Evolutionary conservation across 2,113 vertebrate species (phyloP).

Genomic region (Octodon degus): DNA sequence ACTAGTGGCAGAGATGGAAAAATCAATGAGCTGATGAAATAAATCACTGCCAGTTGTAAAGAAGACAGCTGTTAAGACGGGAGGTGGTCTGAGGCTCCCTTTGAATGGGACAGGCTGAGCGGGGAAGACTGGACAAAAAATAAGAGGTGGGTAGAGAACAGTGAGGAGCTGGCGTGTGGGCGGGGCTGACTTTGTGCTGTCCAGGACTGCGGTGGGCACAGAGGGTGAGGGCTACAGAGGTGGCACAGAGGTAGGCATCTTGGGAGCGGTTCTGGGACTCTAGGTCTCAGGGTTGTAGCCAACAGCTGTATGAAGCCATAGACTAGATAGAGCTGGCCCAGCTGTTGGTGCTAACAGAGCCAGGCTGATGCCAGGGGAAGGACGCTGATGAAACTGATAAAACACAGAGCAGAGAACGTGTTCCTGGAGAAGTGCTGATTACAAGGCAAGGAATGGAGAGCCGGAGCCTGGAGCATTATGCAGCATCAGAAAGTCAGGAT

Average conservation of each 20-base stretch:
- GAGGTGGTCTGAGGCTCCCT: neutral
- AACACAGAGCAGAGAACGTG: neutral
- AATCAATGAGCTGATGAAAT: neutral
- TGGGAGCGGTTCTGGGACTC: neutral
- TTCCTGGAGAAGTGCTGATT: neutral
- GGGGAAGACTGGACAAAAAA: rapidly evolving
- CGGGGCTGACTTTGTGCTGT: neutral
- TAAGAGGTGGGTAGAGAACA: neutral
- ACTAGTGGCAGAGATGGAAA: neutral
- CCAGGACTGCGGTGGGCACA: rapidly evolving
- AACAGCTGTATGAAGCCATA: neutral
- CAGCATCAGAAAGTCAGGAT: neutral
- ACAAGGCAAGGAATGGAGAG: neutral
- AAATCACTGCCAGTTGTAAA: neutral
- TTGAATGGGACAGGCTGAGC: too few relatives aligned
- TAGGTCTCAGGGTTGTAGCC: neutral
- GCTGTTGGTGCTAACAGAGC: neutral
- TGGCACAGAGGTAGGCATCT: neutral
- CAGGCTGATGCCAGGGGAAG: neutral
- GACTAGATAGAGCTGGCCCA: neutral
- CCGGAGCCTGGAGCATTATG: neutral
- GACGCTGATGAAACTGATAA: too few relatives aligned
- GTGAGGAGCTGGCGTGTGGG: neutral
- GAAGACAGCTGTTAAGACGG: neutral
- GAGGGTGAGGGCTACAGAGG: too few relatives aligned